These are phyloP conservation scores for Gymnobelideus leadbeateri DNA, from an alignment of 2,113 vertebrate genomes.

Conservation along the genomic window DNA sequence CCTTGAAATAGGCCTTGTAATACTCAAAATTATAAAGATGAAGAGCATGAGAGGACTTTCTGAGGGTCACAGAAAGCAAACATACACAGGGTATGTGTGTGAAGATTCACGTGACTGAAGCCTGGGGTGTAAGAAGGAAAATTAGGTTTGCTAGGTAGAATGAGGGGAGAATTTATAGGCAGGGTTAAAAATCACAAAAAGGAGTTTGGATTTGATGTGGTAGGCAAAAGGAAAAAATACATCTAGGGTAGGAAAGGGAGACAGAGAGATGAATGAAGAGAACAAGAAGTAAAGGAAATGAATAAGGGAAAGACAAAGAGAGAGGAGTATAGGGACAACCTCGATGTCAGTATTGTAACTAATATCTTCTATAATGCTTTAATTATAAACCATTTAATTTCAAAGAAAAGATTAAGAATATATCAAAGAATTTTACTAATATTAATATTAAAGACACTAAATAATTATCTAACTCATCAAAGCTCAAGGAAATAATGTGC, in stretches of 20 bases:
- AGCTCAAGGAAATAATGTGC: background rate
- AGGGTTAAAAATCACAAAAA: background rate
- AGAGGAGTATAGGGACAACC: background rate
- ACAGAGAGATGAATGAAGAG: background rate
- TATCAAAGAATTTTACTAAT: slow-evolving; percentile 19
- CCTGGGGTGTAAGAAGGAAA: background rate
- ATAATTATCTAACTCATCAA: background rate
- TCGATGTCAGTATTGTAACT: background rate
- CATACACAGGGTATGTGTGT: background rate
- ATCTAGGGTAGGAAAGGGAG: background rate
- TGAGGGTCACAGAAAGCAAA: background rate
- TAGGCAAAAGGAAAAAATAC: background rate
- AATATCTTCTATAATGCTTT: background rate
- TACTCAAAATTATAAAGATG: background rate
- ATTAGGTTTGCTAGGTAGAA: background rate
- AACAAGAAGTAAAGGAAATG: background rate
- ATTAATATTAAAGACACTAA: background rate
- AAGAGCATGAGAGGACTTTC: background rate
- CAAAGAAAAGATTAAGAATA: background rate
- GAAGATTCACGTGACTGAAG: background rate
- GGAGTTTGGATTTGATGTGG: background rate
- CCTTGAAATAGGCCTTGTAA: background rate
- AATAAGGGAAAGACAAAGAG: background rate
- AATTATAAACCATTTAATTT: slow-evolving; percentile 7
- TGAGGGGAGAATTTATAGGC: background rate